Evolutionary conservation across 2,888 invertebrate genomes (phyloP).

Genomic region (Chesias legatella): DNA sequence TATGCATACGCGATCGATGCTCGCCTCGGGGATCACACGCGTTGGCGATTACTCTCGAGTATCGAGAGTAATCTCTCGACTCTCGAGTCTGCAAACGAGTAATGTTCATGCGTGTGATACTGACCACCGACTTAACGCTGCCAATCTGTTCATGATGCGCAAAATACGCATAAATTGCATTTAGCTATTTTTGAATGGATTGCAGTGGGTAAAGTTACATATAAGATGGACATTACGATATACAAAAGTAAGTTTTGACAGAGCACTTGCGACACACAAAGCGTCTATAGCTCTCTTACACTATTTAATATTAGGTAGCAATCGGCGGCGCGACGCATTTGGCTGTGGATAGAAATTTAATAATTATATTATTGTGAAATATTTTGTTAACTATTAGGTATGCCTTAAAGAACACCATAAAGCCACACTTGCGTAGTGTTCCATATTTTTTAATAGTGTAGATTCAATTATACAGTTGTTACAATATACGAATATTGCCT

Average conservation of each 20-base stretch:
- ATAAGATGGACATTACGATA: slow-evolving; percentile 78
- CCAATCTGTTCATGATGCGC: slow-evolving; percentile 50
- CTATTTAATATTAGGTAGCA: slow-evolving; percentile 31
- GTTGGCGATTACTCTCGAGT: slow-evolving; percentile 35
- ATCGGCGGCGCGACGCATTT: slow-evolving; percentile 53
- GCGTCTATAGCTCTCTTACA: slow-evolving; percentile 42
- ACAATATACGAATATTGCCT: slow-evolving; percentile 55
- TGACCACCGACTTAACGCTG: slow-evolving; percentile 47
- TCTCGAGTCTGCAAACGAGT: slow-evolving; percentile 30
- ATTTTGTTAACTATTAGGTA: slow-evolving; percentile 42
- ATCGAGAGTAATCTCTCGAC: no score
- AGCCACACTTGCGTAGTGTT: slow-evolving; percentile 35
- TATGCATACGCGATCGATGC: slow-evolving; percentile 31
- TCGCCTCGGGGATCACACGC: slow-evolving; percentile 43
- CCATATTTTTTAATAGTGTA: slow-evolving; percentile 48
- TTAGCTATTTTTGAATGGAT: slow-evolving; percentile 49
- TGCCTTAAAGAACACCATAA: slow-evolving; percentile 51
- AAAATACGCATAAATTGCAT: slow-evolving; percentile 24
- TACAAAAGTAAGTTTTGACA: slow-evolving; percentile 56
- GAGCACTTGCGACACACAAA: slow-evolving; percentile 79
- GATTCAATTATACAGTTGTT: slow-evolving; percentile 50
- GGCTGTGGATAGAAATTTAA: slow-evolving; percentile 56
- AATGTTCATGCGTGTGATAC: slow-evolving; percentile 47
- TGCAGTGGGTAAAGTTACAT: slow-evolving; percentile 44
- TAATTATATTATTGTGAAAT: slow-evolving; percentile 35